phyloP scores from a whole-genome alignment of 2,888 invertebrate species.

The Ferdinandea cuprea region DNA sequence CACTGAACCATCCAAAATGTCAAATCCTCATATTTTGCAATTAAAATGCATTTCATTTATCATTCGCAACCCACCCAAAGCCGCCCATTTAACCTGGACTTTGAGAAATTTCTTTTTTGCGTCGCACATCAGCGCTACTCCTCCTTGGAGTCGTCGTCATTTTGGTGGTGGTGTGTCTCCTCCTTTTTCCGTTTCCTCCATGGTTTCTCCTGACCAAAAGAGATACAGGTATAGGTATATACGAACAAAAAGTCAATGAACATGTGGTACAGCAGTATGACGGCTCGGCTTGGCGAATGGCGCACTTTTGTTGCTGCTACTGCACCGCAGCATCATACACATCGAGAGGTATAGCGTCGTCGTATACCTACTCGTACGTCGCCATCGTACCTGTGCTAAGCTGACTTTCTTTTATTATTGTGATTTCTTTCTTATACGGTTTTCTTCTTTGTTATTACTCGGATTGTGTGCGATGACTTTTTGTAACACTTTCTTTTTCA shows the following conservation, averaged over 20 bases:
- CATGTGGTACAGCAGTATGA: constrained; percentile 36
- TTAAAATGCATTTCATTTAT: constrained; percentile 70
- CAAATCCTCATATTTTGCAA: constrained; percentile 72
- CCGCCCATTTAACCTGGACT: constrained; percentile 63
- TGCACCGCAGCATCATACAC: background rate
- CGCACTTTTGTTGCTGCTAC: constrained; percentile 2
- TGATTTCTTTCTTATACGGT: constrained; percentile 43
- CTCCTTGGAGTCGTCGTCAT: constrained; percentile 13
- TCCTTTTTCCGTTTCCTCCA: constrained; percentile 19
- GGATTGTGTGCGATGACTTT: constrained; percentile 55
- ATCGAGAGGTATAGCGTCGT: background rate
- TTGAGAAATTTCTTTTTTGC: constrained; percentile 46
- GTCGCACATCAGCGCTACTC: constrained; percentile 7
- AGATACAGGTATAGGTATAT: constrained; percentile 1
- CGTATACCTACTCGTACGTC: background rate
- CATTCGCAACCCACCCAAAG: constrained; percentile 44
- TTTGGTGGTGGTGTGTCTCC: background rate
- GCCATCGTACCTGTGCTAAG: constrained; percentile 6
- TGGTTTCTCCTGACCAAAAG: constrained; percentile 18
- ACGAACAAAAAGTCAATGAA: constrained; percentile 59
- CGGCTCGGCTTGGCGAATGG: background rate
- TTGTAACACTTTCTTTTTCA: constrained; percentile 74
- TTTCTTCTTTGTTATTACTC: constrained; percentile 26
- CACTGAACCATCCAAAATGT: constrained; percentile 66
- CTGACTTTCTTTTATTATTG: constrained; percentile 66